These are phyloP conservation scores for Zonitis immaculata DNA, from an alignment of 2,888 invertebrate genomes.

Conservation along the genomic window DNA sequence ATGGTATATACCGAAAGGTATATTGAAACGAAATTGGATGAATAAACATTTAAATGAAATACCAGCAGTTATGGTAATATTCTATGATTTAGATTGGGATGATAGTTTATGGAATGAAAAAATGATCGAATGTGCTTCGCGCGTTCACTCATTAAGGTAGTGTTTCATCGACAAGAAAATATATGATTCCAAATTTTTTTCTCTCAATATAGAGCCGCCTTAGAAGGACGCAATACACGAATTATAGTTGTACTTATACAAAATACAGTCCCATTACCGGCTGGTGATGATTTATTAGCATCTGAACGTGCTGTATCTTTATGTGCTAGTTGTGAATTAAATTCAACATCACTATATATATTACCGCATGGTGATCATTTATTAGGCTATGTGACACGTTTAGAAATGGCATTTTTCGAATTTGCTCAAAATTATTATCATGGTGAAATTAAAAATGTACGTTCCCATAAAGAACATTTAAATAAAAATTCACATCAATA, in stretches of 20 bases:
- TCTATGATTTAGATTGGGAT: conserved; percentile 97
- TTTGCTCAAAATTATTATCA: conserved; percentile 90
- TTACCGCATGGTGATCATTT: conserved; percentile 84
- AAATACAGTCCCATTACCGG: conserved; percentile 69
- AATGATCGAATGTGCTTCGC: conserved; percentile 87
- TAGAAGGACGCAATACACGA: conserved; percentile 68
- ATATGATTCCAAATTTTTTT: no score
- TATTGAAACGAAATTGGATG: conserved; percentile 93
- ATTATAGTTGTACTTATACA: conserved; percentile 90
- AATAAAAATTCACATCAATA: conserved; percentile 89
- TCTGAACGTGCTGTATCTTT: conserved; percentile 88
- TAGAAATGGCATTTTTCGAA: conserved; percentile 93
- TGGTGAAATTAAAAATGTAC: conserved; percentile 78
- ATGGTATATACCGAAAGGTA: conserved; percentile 92
- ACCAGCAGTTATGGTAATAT: conserved; percentile 90
- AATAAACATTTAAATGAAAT: conserved; percentile 84
- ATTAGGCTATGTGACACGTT: conserved; percentile 64
- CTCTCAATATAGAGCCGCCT: conserved; percentile 62
- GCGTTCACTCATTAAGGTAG: conserved; percentile 73
- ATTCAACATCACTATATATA: conserved; percentile 88
- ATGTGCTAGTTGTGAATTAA: conserved; percentile 87
- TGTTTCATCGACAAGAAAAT: no score
- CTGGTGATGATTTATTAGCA: conserved; percentile 78
- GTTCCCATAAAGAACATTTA: conserved; percentile 84
- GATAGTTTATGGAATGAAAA: conserved; percentile 92